phyloP scores from a whole-genome alignment of 2,113 vertebrate genomes.

The Barbus barbus region DNA sequence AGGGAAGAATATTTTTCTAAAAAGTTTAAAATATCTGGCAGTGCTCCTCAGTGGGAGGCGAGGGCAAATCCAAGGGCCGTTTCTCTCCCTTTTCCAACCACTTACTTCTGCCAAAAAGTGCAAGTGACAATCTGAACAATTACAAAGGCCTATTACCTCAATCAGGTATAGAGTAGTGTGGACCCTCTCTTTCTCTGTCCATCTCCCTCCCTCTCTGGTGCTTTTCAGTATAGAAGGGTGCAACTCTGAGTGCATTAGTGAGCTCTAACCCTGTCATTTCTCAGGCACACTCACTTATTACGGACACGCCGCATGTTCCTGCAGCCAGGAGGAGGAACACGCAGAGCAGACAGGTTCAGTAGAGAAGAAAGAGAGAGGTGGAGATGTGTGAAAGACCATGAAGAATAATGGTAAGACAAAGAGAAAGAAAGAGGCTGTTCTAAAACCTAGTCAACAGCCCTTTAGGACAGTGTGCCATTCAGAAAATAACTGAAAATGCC shows the following conservation, averaged over 20 bases:
- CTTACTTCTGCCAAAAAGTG: slow-evolving; percentile 72
- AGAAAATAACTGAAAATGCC: not conserved
- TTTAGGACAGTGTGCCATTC: not conserved
- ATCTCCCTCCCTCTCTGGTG: slow-evolving; percentile 35
- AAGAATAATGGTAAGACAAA: slow-evolving; percentile 21
- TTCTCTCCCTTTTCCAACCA: slow-evolving; percentile 56
- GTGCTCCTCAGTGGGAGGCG: slow-evolving; percentile 22
- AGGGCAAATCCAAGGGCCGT: slow-evolving; percentile 54
- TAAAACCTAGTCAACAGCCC: not conserved
- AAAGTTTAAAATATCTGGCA: slow-evolving; percentile 41
- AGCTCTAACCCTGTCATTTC: slow-evolving; percentile 55
- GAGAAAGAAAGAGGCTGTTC: not conserved
- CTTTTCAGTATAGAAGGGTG: slow-evolving; percentile 40
- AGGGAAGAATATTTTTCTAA: slow-evolving; percentile 37
- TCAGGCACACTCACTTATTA: slow-evolving; percentile 47
- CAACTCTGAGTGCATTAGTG: slow-evolving; percentile 53
- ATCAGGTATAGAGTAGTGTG: slow-evolving; percentile 56
- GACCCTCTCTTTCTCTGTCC: slow-evolving; percentile 19
- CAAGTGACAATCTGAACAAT: slow-evolving; percentile 80
- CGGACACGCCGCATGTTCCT: slow-evolving; percentile 4
- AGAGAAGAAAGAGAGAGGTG: slow-evolving; percentile 1
- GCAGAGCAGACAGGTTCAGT: slow-evolving; percentile 20
- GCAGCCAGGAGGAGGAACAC: slow-evolving; percentile 21
- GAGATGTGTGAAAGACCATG: slow-evolving; percentile 5
- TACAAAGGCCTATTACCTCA: slow-evolving; percentile 73